phyloP scores from a whole-genome alignment of 2,888 invertebrate genomes.

The Punctoribates punctum region DNA sequence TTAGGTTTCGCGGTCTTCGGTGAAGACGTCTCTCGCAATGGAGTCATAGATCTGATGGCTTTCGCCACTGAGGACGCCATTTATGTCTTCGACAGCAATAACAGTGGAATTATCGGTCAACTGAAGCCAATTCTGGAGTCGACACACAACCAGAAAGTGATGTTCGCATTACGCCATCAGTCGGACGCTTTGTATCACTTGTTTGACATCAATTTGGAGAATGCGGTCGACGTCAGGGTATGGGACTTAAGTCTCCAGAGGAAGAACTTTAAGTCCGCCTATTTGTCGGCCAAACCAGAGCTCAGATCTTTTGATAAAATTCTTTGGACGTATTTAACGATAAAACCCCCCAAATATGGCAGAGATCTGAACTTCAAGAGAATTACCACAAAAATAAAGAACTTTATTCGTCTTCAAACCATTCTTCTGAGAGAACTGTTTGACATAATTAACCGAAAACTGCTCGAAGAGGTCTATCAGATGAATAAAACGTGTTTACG shows the following conservation, averaged over 20 bases:
- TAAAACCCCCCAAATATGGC: not conserved
- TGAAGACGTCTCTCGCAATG: not conserved
- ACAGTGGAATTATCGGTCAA: not conserved
- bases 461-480: not conserved
- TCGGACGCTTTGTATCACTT: slow-evolving; percentile 8
- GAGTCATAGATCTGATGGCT: not conserved
- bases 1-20: slow-evolving; percentile 3
- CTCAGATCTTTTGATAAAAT: not conserved
- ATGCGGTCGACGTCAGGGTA: not conserved
- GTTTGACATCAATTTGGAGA: not conserved
- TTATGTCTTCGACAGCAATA: not conserved
- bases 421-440: slow-evolving; percentile 3
- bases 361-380: not conserved
- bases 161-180: not conserved
- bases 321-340: not conserved
- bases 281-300: not conserved
- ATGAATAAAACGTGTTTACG: not conserved
- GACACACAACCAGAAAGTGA: not conserved
- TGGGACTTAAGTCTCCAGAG: not conserved
- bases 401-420: not conserved
- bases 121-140: not conserved
- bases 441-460: not conserved
- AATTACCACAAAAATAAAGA: not conserved
- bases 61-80: slow-evolving; percentile 4
- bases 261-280: no score